Evolutionary conservation across 2,113 vertebrate genomes (phyloP), one percentile per base, ranked within the genome.

Genomic region (Macaca nemestrina): DNA sequence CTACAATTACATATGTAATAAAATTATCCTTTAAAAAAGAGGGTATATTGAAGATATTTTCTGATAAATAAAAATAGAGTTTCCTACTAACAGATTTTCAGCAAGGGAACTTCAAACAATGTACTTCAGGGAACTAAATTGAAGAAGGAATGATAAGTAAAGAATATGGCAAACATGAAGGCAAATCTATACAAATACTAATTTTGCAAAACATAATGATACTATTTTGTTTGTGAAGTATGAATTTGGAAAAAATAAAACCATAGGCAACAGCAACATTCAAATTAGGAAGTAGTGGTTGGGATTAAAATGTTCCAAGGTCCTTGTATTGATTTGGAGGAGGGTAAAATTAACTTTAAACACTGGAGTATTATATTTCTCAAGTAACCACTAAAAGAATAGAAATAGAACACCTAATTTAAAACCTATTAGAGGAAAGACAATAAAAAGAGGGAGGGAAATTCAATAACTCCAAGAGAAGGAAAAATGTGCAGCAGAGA

Each of bases 381-480:
- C 70, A 96, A 93, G 48, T 52, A 85, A 88, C 9, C 25, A 82
- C 83, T 94, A 48, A 76, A 88, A 93, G 45, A 91, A 50, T 48
- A 81, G 27, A 88, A 91, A 88, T 83, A 94, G 40, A 61, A 85
- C 16, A 14, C 48, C 52, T 35, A 55, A 67, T 75, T 85, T 75
- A 90, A 89, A 73, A 52, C 11, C 70, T 14, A 10, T 22, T 84
- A 43, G 17, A 75, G 30, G 2, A 10, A 91, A 91, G 38, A 52
- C 48, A 79, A 35, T 79, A 30, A 79, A 79, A 52, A 0, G 76
- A 35, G 17, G 8, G 30, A 50, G 16, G 20, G 23, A 78, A 78
- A 48, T 55, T 85, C 70, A 67, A 6, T 88, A 95, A 87, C 59
- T n/a, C 45, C 22, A 52, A 68, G 30, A 88, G 6, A 55, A 50